Evolutionary conservation across 2,888 invertebrate genomes (phyloP), one percentile per base, ranked within the genome.

Genomic region (Watsonalla cultraria): DNA sequence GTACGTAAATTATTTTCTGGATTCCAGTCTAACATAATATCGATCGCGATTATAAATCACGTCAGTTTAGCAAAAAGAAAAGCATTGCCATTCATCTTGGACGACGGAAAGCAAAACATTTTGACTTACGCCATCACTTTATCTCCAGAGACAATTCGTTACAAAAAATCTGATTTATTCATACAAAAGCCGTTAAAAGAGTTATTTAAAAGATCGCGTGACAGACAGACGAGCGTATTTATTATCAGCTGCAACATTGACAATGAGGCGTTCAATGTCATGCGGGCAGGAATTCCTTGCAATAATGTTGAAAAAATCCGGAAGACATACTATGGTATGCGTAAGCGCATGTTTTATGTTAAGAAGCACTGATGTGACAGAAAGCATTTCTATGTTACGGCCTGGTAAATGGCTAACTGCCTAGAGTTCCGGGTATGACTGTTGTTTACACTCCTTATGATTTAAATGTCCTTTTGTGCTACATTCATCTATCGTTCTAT

Each of bases 361-460:
- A 89, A 89, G 86, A 76, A 74, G 56, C 70, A 77, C 75, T 70
- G 69, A 68, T 74, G 72, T 76, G 73, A 74, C 86, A 81, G 87
- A 87, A 85, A 87, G 87, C 86, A 82, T 88, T 87, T 85, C 87
- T 85, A 84, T 88, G 87, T 87, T 62, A 60, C 66, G 69, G 72
- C 75, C 70, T 72, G 72, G 69, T 62, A 63, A 61, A 62, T 75
- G 76, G 70, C 73, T 58, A 52, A 15, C 47, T 68, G 72, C 70
- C 71, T 60, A 9, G 42, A 54, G 61, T 78, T 71, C 74, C 70
- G 68, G 66, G 66, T 52, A 51, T 42, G 53, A 53, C 60, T 64
- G 64, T 64, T 57, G 14, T 5, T 49, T 15, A n/a, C 24, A 24
- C 1, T 4, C 1, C 24, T 24, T 24, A 24, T 24, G 2, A 11